Conservation (phyloP, 2,888 invertebrate species). For the Anthrax anthrax region DNA sequence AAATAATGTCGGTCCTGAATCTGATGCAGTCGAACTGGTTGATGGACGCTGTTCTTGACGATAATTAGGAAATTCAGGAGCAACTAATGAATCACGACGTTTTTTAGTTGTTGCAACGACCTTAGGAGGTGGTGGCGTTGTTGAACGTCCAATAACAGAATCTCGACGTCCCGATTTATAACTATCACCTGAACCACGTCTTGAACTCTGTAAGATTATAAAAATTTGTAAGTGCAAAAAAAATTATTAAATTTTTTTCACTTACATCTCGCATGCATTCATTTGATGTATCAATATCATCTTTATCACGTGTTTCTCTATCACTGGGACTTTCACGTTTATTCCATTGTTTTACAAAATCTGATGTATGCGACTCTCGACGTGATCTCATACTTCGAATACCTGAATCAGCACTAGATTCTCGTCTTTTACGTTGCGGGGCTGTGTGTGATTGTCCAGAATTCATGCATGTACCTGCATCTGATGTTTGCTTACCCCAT, state of each 20-base stretch:
- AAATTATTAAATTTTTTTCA: background rate
- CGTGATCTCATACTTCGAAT: slow-evolving; percentile 62
- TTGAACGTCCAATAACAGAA: slow-evolving; percentile 39
- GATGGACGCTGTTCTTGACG: slow-evolving; percentile 52
- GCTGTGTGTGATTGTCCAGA: slow-evolving; percentile 36
- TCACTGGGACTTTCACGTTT: slow-evolving; percentile 46
- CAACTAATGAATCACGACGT: slow-evolving; percentile 40
- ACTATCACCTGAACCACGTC: slow-evolving; percentile 53
- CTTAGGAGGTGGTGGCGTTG: slow-evolving; percentile 41
- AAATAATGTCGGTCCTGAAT: slow-evolving; percentile 42
- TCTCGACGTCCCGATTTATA: slow-evolving; percentile 55
- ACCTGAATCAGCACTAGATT: slow-evolving; percentile 77
- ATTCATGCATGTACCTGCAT: slow-evolving; percentile 27
- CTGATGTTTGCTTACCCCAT: slow-evolving; percentile 56
- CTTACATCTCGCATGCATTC: slow-evolving; percentile 15
- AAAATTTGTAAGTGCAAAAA: background rate
- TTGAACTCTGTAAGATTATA: slow-evolving; percentile 21
- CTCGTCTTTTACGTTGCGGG: slow-evolving; percentile 55
- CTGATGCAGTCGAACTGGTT: slow-evolving; percentile 57
- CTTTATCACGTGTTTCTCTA: slow-evolving; percentile 32
- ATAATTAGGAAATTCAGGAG: slow-evolving; percentile 37
- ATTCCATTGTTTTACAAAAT: slow-evolving; percentile 57
- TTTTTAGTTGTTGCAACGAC: slow-evolving; percentile 50
- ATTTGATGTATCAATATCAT: slow-evolving; percentile 14
- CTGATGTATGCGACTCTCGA: slow-evolving; percentile 58